Conservation (phyloP, 2,113 vertebrate genomes). For the Platichthys flesus region DNA sequence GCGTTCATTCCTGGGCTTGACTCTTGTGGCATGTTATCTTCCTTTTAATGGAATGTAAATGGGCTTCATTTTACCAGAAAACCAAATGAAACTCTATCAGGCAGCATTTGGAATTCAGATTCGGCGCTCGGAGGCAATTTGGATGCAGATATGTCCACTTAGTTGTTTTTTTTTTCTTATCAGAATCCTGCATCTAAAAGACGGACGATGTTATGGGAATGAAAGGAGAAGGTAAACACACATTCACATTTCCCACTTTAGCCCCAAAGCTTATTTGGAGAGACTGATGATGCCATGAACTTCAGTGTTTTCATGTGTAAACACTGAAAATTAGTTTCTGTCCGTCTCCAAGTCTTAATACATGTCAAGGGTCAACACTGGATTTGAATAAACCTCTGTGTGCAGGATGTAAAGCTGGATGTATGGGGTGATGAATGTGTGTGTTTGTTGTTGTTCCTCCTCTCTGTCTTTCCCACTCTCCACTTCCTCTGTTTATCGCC, state of each 20-base stretch:
- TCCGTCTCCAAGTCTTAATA: background rate
- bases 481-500: conserved; percentile 5
- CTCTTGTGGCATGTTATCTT: background rate
- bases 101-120: conserved; percentile 12
- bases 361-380: background rate
- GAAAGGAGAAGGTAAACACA: background rate
- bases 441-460: background rate
- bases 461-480: background rate
- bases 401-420: background rate
- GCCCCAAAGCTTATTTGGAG: conserved; percentile 14
- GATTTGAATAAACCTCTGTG: no score
- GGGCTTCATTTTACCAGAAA: background rate
- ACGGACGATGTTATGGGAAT: background rate
- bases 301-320: background rate
- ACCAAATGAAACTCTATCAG: background rate
- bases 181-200: conserved; percentile 21
- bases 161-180: conserved; percentile 30
- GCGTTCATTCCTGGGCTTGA: background rate
- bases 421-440: background rate
- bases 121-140: conserved; percentile 16
- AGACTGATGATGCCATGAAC: background rate
- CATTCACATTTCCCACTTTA: background rate
- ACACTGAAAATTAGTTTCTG: background rate
- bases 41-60: background rate
- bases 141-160: conserved; percentile 11